Evolutionary conservation across 2,797 vertebrate genomes (phyloP).

Genomic region (Micromesistius poutassou): DNA sequence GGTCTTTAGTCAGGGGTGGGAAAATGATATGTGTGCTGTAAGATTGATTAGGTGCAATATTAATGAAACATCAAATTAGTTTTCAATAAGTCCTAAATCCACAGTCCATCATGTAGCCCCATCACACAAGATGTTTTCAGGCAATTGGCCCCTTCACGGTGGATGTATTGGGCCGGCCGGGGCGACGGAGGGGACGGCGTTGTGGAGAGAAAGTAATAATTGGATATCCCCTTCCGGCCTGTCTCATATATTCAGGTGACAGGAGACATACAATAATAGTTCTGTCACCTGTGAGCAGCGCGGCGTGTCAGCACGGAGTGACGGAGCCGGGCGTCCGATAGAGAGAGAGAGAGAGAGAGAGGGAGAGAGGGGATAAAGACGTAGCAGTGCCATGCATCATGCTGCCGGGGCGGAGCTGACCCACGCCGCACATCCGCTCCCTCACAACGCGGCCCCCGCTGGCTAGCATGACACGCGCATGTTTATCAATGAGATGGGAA

Average conservation of each 20-base stretch:
- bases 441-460: too few relatives aligned
- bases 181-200: slow-evolving; percentile 9
- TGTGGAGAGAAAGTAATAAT: slow-evolving; percentile 18
- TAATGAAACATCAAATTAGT: slow-evolving; percentile 35
- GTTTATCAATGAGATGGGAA: too few relatives aligned
- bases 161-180: slow-evolving; percentile 12
- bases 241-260: slow-evolving; percentile 17
- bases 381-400: slow-evolving; percentile 36
- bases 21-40: slow-evolving; percentile 13
- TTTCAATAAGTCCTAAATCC: slow-evolving; percentile 23
- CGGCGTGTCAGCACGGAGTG: slow-evolving; percentile 21
- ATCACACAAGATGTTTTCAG: not conserved
- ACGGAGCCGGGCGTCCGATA: slow-evolving; percentile 32
- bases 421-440: too few relatives aligned
- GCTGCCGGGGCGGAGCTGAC: too few relatives aligned
- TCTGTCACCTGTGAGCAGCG: slow-evolving; percentile 39
- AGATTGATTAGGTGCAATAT: slow-evolving; percentile 27
- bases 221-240: slow-evolving; percentile 24
- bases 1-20: slow-evolving; percentile 12
- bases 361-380: slow-evolving; percentile 18
- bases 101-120: not conserved
- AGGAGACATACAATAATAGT: slow-evolving; percentile 32
- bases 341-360: slow-evolving; percentile 48
- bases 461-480: too few relatives aligned
- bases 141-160: slow-evolving; percentile 3